Base-by-base conservation (phyloP, 2,888 invertebrate genomes). In the Blomia tropicalis region DNA sequence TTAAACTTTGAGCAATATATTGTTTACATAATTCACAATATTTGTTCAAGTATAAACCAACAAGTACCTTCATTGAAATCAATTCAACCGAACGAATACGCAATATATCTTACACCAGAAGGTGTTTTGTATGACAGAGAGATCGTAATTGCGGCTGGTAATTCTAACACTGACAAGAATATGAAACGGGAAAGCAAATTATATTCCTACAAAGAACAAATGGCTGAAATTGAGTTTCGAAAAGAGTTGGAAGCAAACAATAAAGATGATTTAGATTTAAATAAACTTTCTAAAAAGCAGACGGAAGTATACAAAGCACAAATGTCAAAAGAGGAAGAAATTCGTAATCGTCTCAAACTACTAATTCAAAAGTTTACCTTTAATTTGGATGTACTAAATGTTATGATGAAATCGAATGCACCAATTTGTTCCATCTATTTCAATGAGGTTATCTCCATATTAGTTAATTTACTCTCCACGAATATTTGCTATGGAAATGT, bases 201-300 rank as follows among this genome's bases (percentile, higher is more conserved):
- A 1, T 96, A 96, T 74, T 90, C 91, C 66, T 93, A 89, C 74
- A 89, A 91, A 72, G 96, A 96, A 66, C 96, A 98, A 73, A 79
- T 91, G 71, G 95, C 93, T 71, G 96, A 96, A 73, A 74, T 91
- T 68, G 89, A 93, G 71, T 77, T 95, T 60, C 79, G 87, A n/a
- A 82, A 89, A 65, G 93, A 95, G 75, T 76, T 93, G 23, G 92
- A 92, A 69, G 91, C 90, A 69, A 81, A 70, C 64, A 82, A 43
- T 84, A 69, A 71, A 56, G 82, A 81, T 51, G 80, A 82, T 69
- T 75, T 67, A n/a, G 64, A 63, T 58, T 66, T 64, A 14, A 67
- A 70, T 11, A 72, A 73, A 65, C 69, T 85, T 56, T 83, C 86
- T 0, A 82, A 85, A 17, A 95, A 95, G 73, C 96, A 98, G 73